Conservation (phyloP, 1,140 invertebrate species). For the Leptinotarsa texana region DNA sequence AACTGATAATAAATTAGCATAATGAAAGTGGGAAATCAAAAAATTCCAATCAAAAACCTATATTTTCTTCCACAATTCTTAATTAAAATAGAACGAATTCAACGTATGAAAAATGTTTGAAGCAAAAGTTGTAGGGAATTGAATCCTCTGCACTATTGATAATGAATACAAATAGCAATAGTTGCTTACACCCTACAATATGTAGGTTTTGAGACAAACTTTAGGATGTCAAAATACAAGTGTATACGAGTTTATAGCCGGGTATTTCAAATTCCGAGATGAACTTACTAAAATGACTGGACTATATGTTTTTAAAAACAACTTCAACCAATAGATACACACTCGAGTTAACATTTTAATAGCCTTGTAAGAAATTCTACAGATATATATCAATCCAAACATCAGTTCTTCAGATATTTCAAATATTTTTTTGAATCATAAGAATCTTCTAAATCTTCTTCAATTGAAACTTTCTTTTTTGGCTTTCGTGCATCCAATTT, state of each 20-base stretch:
- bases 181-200: too few relatives aligned
- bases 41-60: neutral
- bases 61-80: too few relatives aligned
- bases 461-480: conserved; percentile 72
- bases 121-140: too few relatives aligned
- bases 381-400: neutral
- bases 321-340: neutral
- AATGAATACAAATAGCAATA: too few relatives aligned
- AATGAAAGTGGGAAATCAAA: conserved; percentile 39
- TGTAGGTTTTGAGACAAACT: too few relatives aligned
- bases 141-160: too few relatives aligned
- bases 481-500: conserved; percentile 73
- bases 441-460: conserved; percentile 76
- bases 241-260: too few relatives aligned
- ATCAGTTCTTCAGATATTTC: conserved; percentile 69
- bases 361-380: neutral
- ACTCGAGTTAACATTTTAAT: conserved; percentile 16
- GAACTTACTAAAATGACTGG: too few relatives aligned
- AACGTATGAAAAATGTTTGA: too few relatives aligned
- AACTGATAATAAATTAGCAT: conserved; percentile 35
- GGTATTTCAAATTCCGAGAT: too few relatives aligned
- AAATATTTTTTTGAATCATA: conserved; percentile 80
- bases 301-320: neutral
- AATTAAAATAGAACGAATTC: too few relatives aligned
- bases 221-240: too few relatives aligned